Conservation (phyloP, 2,888 invertebrate species). For the Andrena praecox region DNA sequence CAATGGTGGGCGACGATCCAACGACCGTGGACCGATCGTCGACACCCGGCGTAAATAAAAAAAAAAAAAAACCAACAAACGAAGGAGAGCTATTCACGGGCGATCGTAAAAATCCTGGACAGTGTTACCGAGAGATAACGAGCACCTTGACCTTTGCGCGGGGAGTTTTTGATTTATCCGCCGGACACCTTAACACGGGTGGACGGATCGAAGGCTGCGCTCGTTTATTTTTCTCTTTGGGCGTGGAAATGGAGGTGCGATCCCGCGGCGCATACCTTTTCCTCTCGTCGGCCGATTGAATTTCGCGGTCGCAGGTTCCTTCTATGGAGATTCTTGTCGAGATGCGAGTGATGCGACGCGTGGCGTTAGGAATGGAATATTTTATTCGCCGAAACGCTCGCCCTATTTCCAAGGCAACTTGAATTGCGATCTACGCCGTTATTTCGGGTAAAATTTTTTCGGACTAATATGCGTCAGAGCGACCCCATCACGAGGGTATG, state of each 20-base stretch:
- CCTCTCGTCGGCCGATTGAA: background rate
- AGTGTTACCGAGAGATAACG: conserved; percentile 55
- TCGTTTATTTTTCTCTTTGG: background rate
- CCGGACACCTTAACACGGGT: background rate
- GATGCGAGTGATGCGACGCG: background rate
- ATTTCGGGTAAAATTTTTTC: too few relatives aligned
- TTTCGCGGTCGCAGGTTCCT: background rate
- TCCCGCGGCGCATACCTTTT: background rate
- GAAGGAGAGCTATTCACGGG: conserved; percentile 34
- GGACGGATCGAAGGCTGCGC: conserved; percentile 18
- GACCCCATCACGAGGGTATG: too few relatives aligned
- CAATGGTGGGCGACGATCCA: background rate
- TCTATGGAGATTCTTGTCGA: background rate
- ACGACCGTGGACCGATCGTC: too few relatives aligned
- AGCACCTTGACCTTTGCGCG: conserved; percentile 66
- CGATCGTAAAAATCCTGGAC: conserved; percentile 59
- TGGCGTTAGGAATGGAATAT: background rate
- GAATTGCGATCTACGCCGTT: too few relatives aligned
- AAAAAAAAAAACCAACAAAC: background rate
- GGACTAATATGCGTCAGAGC: too few relatives aligned
- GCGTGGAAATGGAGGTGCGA: background rate
- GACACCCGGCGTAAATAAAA: background rate
- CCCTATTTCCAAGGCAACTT: too few relatives aligned
- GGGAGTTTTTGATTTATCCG: conserved; percentile 55
- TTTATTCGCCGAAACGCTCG: background rate